A percentile compares a stretch with the other conserved stretches of the same genome.
Conservation (phyloP, 2,113 vertebrate genomes). For the Falco punctatus region DNA sequence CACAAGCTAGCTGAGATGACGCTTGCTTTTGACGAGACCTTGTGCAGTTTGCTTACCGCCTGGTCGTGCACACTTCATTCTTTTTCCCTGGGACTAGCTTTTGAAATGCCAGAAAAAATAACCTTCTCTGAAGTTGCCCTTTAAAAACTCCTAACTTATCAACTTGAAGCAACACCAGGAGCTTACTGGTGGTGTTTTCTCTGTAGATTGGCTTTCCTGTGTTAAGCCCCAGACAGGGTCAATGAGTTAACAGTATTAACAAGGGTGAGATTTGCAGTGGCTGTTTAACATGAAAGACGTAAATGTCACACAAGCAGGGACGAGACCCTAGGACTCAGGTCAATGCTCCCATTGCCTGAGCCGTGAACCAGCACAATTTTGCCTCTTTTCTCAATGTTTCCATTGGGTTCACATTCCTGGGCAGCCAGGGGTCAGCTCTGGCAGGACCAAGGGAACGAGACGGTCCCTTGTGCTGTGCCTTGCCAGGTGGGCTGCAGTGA, state of each 20-base stretch:
- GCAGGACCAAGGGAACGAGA: neutral
- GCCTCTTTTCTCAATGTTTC: neutral
- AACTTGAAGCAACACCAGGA: neutral
- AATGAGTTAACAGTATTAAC: neutral
- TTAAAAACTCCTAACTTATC: accelerated
- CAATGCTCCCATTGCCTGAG: neutral
- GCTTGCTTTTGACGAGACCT: neutral
- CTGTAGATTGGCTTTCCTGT: neutral
- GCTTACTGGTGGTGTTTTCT: neutral
- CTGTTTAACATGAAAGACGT: neutral
- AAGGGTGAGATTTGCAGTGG: neutral
- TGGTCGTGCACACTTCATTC: neutral
- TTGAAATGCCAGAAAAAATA: neutral
- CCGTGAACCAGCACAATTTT: neutral
- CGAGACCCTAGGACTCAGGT: neutral
- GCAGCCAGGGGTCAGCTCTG: neutral
- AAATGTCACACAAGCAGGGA: neutral
- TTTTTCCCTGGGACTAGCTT: neutral
- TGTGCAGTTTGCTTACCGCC: neutral
- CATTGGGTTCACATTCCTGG: neutral
- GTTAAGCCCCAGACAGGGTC: neutral
- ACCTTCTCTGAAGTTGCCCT: neutral
- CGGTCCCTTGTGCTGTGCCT: no score
- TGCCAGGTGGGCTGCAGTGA: neutral
- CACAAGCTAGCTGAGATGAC: neutral